A percentile compares a stretch with the other conserved stretches of the same genome.
These are phyloP conservation scores for Arctocebus calabarensis DNA, from an alignment of 2,797 vertebrate species.

Conservation along the genomic window DNA sequence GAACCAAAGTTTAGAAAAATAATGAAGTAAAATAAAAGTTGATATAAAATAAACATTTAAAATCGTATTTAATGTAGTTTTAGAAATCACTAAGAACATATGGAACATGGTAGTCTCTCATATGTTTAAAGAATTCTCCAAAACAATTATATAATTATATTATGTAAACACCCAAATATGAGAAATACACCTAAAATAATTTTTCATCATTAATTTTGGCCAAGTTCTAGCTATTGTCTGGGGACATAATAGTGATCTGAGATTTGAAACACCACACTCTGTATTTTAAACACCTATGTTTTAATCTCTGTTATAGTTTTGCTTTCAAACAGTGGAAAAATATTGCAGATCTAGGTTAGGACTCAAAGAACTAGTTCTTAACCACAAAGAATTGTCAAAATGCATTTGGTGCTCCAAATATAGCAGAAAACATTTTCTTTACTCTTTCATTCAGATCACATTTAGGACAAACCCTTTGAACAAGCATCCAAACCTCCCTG, in stretches of 20 bases:
- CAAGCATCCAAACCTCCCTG: neutral
- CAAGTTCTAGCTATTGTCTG: neutral
- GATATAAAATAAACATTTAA: neutral
- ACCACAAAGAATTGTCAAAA: neutral
- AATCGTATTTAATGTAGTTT: neutral
- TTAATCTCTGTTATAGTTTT: neutral
- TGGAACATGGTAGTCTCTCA: neutral
- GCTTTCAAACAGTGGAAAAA: neutral
- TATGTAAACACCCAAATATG: neutral
- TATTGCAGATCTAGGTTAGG: neutral
- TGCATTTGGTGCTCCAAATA: neutral
- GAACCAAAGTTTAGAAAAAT: neutral
- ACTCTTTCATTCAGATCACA: neutral
- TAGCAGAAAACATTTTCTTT: neutral
- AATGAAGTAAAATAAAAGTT: neutral
- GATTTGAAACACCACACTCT: neutral
- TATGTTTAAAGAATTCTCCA: neutral
- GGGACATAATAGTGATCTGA: neutral
- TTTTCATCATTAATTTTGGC: neutral
- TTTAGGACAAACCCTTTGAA: neutral
- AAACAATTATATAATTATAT: neutral
- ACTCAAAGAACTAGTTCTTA: neutral
- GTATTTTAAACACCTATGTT: neutral
- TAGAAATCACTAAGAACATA: neutral
- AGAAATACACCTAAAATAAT: neutral